These are phyloP conservation scores for Brachionus asplanchnoidis DNA, from an alignment of 1,140 invertebrate genomes.

Conservation along the genomic window DNA sequence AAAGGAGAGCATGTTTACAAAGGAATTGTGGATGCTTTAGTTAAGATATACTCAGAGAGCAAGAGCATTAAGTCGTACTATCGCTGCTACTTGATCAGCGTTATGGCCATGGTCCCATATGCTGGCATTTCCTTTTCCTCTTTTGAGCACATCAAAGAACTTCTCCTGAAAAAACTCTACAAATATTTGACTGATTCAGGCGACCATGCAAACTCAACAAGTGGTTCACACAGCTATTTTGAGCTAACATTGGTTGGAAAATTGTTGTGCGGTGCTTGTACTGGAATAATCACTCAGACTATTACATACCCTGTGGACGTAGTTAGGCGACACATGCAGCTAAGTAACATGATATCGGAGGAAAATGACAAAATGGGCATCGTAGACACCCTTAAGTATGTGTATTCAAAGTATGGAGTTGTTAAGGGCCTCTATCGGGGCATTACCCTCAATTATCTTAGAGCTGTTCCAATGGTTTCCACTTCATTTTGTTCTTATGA, in stretches of 20 bases:
- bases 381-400: not conserved
- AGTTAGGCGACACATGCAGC: conserved; percentile 81
- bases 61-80: conserved; percentile 62
- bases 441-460: conserved; percentile 30
- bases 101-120: conserved; percentile 90
- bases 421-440: conserved; percentile 29
- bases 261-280: conserved; percentile 77
- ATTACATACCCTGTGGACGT: conserved; percentile 92
- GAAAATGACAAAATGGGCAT: conserved; percentile 57
- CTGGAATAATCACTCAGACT: conserved; percentile 87
- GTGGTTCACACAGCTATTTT: conserved; percentile 60
- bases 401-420: conserved; percentile 37
- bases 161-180: conserved; percentile 58
- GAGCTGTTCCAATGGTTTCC: conserved; percentile 36
- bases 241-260: conserved; percentile 52
- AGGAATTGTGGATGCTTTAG: not conserved
- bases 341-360: not conserved
- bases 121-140: conserved; percentile 95
- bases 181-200: not conserved
- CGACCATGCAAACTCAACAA: not conserved
- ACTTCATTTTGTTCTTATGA: conserved; percentile 42
- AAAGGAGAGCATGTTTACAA: conserved; percentile 36
- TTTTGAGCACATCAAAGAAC: conserved; percentile 84
- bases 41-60: conserved; percentile 4
- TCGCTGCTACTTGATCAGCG: conserved; percentile 78